A percentile compares a stretch with the other conserved stretches of the same genome.
Conservation (phyloP, 2,888 invertebrate genomes). For the Mythimna ferrago region DNA sequence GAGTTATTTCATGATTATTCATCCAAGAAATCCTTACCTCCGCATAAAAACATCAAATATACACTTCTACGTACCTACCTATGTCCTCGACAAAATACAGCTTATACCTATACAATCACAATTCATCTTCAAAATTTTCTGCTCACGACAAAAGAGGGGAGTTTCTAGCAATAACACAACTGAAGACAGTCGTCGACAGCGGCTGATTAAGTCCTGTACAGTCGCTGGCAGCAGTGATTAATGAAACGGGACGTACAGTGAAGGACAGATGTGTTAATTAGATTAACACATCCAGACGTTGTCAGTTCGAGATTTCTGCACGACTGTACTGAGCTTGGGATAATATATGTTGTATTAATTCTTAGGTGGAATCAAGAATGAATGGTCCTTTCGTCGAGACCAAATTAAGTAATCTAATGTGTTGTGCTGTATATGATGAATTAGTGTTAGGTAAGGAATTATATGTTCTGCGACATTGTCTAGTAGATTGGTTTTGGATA, state of each 20-base stretch:
- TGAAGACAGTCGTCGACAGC: slow-evolving; percentile 67
- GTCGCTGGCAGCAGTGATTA: slow-evolving; percentile 76
- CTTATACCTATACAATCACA: slow-evolving; percentile 10
- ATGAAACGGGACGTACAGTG: slow-evolving; percentile 74
- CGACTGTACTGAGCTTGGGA: slow-evolving; percentile 61
- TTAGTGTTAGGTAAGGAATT: slow-evolving; percentile 16
- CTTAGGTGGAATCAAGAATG: slow-evolving; percentile 62
- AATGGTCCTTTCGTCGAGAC: slow-evolving; percentile 41
- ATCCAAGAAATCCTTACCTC: too few relatives aligned
- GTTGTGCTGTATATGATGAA: slow-evolving; percentile 45
- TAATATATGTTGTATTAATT: slow-evolving; percentile 66
- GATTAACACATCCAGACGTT: slow-evolving; percentile 73
- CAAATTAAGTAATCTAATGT: slow-evolving; percentile 59
- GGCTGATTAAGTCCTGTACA: slow-evolving; percentile 68
- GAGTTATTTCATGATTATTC: too few relatives aligned
- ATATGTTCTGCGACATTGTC: background rate
- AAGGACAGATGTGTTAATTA: slow-evolving; percentile 82
- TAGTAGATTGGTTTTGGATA: slow-evolving; percentile 1
- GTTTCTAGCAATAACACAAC: slow-evolving; percentile 63
- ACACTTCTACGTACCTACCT: background rate
- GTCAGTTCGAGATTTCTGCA: slow-evolving; percentile 67
- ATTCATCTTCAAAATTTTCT: slow-evolving; percentile 55
- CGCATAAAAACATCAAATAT: too few relatives aligned
- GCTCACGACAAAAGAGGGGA: slow-evolving; percentile 52
- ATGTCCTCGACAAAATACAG: background rate